Base-by-base conservation (phyloP, 2,113 vertebrate genomes). In the Hydropotes inermis region DNA sequence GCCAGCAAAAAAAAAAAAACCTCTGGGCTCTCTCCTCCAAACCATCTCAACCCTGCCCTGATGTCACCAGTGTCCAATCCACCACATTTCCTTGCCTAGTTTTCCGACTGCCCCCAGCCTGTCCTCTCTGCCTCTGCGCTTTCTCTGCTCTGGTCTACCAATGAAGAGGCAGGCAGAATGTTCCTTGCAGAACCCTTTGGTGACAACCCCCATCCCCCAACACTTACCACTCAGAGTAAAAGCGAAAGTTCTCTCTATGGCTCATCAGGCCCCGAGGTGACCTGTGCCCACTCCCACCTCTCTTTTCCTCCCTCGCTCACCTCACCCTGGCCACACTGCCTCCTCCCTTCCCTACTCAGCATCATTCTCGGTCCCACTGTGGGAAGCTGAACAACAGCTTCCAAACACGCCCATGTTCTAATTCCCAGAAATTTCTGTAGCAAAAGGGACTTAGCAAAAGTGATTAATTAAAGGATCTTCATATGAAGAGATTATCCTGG, bases 261-360 rank as follows among this genome's bases (percentile, higher is more conserved):
- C 28, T 19, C 55, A 16, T 19, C 12, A 39, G 36, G 12, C 13
- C 33, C 2, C 14, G 0, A 19, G 6, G 1, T 4, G 54, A 14
- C 10, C 45, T 30, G 45, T 55, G 15, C 6, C 30, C 3, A 6
- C 47, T 6, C 47, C 27, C 15, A 25, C 5, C 23, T n/a, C 52
- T 50, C n/a, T 19, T 12, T 17, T n/a, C n/a, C 52, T 12, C 8
- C 39, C 30, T 50, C 1, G 0, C 11, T 50, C 4, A 0, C 55
- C 27, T 39, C 4, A n/a, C 45, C 30, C 57, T 7, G 19, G 15
- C 25, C n/a, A 54, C 2, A 0, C 1, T 0, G 12, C 17, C 7
- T 28, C 39, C 84, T 36, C 4, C 4, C 4, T 23, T 2, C 58
- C 36, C 23, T 36, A 4, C 2, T 30, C 79, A 43, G 39, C 27